Evolutionary conservation across 2,797 vertebrate genomes (phyloP), one percentile per base, ranked within the genome.

Genomic region (Parauchenoglanis punctatus): DNA sequence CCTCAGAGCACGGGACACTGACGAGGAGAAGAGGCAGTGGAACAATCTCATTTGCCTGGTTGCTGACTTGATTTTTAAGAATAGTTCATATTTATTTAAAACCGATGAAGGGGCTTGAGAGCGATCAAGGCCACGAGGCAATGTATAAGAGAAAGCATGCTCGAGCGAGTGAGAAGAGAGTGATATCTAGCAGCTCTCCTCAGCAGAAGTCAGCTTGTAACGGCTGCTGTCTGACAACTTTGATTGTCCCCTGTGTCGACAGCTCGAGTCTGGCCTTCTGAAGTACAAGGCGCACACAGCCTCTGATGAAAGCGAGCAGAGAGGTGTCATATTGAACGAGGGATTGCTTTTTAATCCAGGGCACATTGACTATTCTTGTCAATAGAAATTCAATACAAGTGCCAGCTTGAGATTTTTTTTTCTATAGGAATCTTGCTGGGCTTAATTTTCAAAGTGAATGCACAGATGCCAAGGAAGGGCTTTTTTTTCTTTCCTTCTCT

Each of bases 371-470:
- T 95, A 93, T 95, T 95, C 95, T 94, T 93, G 94, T 96, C 95
- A 95, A 96, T 96, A 95, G 95, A 94, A 94, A 91, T 92, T 94
- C 94, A 95, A 95, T 94, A 96, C 95, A 94, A 95, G 94, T 94
- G 94, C 95, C 95, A 95, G 94, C 94, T 95, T 95, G 95, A 94
- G 93, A 87, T 94, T 94, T 94, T 93, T 93, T 94, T 90, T 89
- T 89, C 86, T 87, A 68, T 61, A 93, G 93, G 94, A 95, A 94
- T 94, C 95, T 96, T 93, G 94, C 95, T 95, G 95, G 94, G 96
- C 92, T 96, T 96, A 94, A 95, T 95, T 96, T 96, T 96, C 95
- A 96, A 95, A 96, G 95, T 95, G 95, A 95, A 95, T 88, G 94
- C 94, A 94, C 94, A 94, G 94, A 96, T 95, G 95, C 95, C 95